Conservation (phyloP, 2,797 vertebrate species). For the Lepus townsendii region DNA sequence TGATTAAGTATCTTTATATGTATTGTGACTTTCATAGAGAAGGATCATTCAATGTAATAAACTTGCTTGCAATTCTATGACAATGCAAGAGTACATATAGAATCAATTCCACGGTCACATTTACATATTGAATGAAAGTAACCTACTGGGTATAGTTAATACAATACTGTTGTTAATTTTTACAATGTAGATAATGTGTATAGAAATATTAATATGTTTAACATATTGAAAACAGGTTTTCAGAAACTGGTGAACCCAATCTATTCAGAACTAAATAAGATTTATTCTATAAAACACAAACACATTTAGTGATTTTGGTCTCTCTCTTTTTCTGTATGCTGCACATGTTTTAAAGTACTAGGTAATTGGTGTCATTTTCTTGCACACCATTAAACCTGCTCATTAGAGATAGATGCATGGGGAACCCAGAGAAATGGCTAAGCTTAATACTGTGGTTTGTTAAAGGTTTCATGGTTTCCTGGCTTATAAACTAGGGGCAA, state of each 20-base stretch:
- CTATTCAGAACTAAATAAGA: slow-evolving; percentile 52
- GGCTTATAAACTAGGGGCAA: slow-evolving; percentile 37
- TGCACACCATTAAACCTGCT: slow-evolving; percentile 66
- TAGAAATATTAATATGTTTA: slow-evolving; percentile 38
- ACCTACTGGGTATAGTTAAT: not conserved
- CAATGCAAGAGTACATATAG: not conserved
- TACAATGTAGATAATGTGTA: not conserved
- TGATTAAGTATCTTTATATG: not conserved
- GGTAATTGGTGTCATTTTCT: slow-evolving; percentile 72
- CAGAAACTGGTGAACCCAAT: slow-evolving; percentile 67
- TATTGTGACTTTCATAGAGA: not conserved
- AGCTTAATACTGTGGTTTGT: slow-evolving; percentile 43
- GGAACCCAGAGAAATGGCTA: not conserved
- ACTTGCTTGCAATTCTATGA: slow-evolving; percentile 44
- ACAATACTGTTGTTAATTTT: not conserved
- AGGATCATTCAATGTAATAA: slow-evolving; percentile 13
- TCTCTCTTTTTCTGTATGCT: slow-evolving; percentile 46
- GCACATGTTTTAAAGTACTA: slow-evolving; percentile 68
- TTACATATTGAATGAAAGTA: slow-evolving; percentile 31
- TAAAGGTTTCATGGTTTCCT: slow-evolving; percentile 64
- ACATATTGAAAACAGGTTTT: slow-evolving; percentile 45
- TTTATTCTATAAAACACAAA: slow-evolving; percentile 64
- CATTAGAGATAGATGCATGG: slow-evolving; percentile 41
- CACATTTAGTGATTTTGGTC: slow-evolving; percentile 71
- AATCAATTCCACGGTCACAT: not conserved